Conservation (phyloP, 2,113 vertebrate genomes). For the Scophthalmus maximus region DNA sequence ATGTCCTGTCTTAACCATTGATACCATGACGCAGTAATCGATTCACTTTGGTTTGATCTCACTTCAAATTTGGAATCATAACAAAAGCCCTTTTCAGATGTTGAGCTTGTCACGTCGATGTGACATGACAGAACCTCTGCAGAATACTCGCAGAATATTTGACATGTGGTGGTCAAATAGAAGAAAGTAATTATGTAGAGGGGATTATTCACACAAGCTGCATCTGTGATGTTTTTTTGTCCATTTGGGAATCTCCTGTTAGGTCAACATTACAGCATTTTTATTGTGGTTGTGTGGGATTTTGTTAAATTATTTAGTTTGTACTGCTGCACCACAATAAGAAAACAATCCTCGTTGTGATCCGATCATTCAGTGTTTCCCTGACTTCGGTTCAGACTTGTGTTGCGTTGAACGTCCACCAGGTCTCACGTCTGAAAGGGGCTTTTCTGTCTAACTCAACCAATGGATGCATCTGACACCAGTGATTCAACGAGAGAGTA, state of each 20-base stretch:
- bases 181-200: too few relatives aligned
- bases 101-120: not conserved
- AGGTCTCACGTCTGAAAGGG: slow-evolving; percentile 19
- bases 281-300: not conserved
- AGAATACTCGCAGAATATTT: too few relatives aligned
- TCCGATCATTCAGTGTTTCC: not conserved
- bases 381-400: too few relatives aligned
- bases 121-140: not conserved
- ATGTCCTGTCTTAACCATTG: not conserved
- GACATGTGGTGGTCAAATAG: too few relatives aligned
- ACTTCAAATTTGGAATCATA: not conserved
- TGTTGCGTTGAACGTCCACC: not conserved
- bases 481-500: not conserved
- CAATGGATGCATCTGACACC: not conserved
- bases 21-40: not conserved
- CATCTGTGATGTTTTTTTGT: too few relatives aligned
- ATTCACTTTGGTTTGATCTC: slow-evolving; percentile 10
- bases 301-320: not conserved
- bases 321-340: too few relatives aligned
- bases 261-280: too few relatives aligned
- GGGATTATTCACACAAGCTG: too few relatives aligned
- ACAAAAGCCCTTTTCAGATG: slow-evolving; percentile 32
- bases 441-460: slow-evolving; percentile 10
- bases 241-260: too few relatives aligned
- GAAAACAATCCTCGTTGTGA: not conserved